Evolutionary conservation across 2,113 vertebrate genomes (phyloP), one percentile per base, ranked within the genome.

Genomic region (Grantiella picta): DNA sequence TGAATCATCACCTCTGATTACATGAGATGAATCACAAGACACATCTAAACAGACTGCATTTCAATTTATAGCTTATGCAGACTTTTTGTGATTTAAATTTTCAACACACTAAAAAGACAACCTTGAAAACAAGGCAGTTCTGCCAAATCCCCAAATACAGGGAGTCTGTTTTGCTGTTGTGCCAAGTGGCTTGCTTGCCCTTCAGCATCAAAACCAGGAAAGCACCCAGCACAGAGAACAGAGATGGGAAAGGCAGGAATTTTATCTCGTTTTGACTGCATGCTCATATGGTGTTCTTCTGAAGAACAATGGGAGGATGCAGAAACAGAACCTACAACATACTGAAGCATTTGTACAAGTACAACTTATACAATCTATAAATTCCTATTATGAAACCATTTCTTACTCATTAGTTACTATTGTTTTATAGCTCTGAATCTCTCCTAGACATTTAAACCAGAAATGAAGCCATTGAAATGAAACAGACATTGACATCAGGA

Each of bases 1-100:
- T 66, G n/a, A 82, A 70, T 85, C 66, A 77, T 54, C 56, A 52
- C 28, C 38, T 80, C 60, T 54, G 49, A 92, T 73, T 88, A 77
- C 44, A 69, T 7, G 45, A 90, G 25, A 79, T 60, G 66, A 80
- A 77, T 57, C 36, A 88, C 24, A 94, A 68, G 49, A 61, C 29
- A 66, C 19, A 70, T 21, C 71, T 78, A 38, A 90, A 83, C n/a
- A 69, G 50, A 36, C 6, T 42, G 27, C 40, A 27, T 40, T 63
- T 20, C 29, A 40, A 54, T 81, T 75, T 90, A 59, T 38, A 70
- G 75, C 47, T 73, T 50, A 18, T 0, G 5, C 61, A 71, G 60
- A 53, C 13, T 31, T 89, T 50, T 45, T 82, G 36, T 23, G 36
- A 85, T 76, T 93, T 42, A 40, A 45, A 50, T 86, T 83, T 94